Evolutionary conservation across 2,888 invertebrate species (phyloP).

Genomic region (Orthonevra nobilis): DNA sequence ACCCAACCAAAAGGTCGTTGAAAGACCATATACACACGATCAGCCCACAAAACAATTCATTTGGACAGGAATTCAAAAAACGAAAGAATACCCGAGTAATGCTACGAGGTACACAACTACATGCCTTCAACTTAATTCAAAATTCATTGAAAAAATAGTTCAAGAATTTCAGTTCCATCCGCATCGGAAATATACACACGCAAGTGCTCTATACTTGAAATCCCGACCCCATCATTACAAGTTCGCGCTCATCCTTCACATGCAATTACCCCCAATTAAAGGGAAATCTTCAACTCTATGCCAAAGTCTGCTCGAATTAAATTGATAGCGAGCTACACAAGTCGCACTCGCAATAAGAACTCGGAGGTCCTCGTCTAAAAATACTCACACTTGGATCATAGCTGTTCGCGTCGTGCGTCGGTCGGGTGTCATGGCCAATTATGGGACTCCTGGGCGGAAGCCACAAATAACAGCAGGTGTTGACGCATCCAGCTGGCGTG

Average conservation of each 20-base stretch:
- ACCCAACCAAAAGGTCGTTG: no score
- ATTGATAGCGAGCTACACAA: constrained; percentile 22
- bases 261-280: constrained; percentile 67
- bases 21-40: no score
- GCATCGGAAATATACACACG: no score
- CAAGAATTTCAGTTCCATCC: no score
- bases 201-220: no score
- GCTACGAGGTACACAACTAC: no score
- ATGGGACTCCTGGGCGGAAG: constrained; percentile 65
- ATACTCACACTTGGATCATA: constrained; percentile 28
- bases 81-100: no score
- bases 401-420: constrained; percentile 51
- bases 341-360: constrained; percentile 16
- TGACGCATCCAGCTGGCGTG: constrained; percentile 69
- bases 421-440: constrained; percentile 69
- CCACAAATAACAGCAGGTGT: constrained; percentile 72
- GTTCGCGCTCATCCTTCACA: constrained; percentile 50
- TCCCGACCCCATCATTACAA: constrained; percentile 13
- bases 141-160: no score
- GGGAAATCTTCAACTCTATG: constrained; percentile 28
- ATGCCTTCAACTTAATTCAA: no score
- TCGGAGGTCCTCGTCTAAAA: constrained; percentile 32
- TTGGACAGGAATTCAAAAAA: no score
- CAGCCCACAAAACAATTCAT: no score
- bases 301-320: constrained; percentile 17